Evolutionary conservation across 2,888 invertebrate species (phyloP).

Genomic region (Yponomeuta cagnagella): DNA sequence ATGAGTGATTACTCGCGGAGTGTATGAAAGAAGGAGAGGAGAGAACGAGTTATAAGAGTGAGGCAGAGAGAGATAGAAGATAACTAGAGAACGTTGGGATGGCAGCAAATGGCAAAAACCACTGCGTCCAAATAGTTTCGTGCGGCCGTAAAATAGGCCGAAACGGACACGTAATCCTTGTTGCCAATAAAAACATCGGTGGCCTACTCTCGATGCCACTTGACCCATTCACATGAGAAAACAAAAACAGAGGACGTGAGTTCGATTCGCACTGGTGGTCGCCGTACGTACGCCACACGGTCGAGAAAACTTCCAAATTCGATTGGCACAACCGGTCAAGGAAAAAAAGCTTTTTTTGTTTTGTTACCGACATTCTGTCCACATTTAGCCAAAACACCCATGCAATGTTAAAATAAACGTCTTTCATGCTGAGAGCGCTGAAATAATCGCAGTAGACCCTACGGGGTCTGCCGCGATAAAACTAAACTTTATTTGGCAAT

Average conservation of each 20-base stretch:
- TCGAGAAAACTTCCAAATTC: too few species aligned
- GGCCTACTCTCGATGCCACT: background rate
- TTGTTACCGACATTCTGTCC: too few species aligned
- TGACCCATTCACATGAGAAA: background rate
- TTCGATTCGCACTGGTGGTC: background rate
- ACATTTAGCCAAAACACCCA: too few species aligned
- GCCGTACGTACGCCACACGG: background rate
- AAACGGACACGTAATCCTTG: background rate
- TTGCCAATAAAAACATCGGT: background rate
- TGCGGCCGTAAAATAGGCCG: background rate
- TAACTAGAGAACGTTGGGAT: too few species aligned
- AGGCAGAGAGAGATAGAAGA: too few species aligned
- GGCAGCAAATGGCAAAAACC: too few species aligned
- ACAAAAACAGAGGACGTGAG: background rate
- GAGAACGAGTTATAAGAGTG: too few species aligned
- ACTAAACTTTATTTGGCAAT: slow-evolving; percentile 2
- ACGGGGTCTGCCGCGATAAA: background rate
- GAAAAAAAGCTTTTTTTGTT: too few species aligned
- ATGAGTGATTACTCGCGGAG: too few species aligned
- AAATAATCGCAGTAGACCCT: background rate
- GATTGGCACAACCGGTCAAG: too few species aligned
- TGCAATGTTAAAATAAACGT: background rate
- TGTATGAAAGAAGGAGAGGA: too few species aligned
- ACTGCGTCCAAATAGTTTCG: background rate
- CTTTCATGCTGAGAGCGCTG: background rate